Base-by-base conservation (phyloP, 2,888 invertebrate species). In the Pasiphila rectangulata region DNA sequence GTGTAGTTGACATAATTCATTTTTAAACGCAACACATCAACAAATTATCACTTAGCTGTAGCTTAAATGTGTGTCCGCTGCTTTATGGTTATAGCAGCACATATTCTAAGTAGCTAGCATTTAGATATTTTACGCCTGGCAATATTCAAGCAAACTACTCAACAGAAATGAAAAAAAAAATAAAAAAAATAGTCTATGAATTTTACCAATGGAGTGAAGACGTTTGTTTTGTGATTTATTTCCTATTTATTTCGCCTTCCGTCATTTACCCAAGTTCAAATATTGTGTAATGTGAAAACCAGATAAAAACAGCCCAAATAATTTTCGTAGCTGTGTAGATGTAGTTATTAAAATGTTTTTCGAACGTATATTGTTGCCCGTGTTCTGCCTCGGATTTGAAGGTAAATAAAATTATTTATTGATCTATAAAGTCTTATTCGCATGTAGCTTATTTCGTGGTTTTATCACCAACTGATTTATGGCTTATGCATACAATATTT, bases 341-440 rank as follows among this genome's bases (percentile, higher is more conserved):
- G 85, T 84, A 85, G 83, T 67, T 68, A 68, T 65, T 75, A 85
- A 60, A 75, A 88, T 88, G 87, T 84, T 81, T 77, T 72, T 82
- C 72, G 76, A 81, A 71, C 79, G 81, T 70, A 67, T 85, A 79
- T 73, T 85, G 70, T 76, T 85, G 74, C 70, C 76, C 64, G 77
- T 79, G 69, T 75, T 85, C 80, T 84, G 76, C 81, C 75, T 88
- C 72, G 82, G 81, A 76, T 64, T 86, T 66, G 75, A 85, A 84
- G 85, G 87, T 87, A 83, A 83, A 78, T 76, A 59, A 60, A 59
- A 50, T 41, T 45, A 53, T 60, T 50, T 57, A 6, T 30, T 17
- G 4, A 3, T 4, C 2, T n/a, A n/a, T n/a, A n/a, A n/a, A n/a
- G n/a, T n/a, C n/a, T n/a, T n/a, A n/a, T n/a, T n/a, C n/a, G n/a